A percentile compares a stretch with the other conserved stretches of the same genome.
These are phyloP conservation scores for Olivierus martensii DNA, from an alignment of 1,140 invertebrate species.

Conservation along the genomic window DNA sequence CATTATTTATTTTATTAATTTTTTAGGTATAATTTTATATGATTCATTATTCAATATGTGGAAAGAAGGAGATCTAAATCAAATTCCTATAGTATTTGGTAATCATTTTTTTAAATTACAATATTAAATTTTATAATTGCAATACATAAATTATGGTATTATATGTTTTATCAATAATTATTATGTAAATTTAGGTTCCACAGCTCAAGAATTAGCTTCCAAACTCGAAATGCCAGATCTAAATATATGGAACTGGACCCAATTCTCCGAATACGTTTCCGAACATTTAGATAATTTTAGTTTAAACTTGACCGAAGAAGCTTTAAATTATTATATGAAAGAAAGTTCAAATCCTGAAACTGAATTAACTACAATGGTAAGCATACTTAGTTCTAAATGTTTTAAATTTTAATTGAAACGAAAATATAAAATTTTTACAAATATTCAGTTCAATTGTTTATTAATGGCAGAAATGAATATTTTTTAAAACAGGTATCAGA, in stretches of 20 bases:
- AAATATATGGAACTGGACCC: conserved; percentile 7
- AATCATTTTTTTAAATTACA: not conserved
- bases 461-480: too few species aligned
- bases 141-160: not conserved
- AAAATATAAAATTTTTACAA: too few species aligned
- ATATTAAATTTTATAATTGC: not conserved
- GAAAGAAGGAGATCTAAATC: conserved; percentile 5
- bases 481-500: conserved; percentile 58
- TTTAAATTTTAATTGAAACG: too few species aligned
- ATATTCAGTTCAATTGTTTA: too few species aligned
- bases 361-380: conserved; percentile 16
- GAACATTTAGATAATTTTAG: conserved; percentile 7
- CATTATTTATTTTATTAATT: too few species aligned
- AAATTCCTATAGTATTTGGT: conserved; percentile 15
- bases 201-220: conserved; percentile 11
- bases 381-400: too few species aligned
- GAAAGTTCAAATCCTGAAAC: conserved; percentile 5
- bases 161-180: too few species aligned
- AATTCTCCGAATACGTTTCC: conserved; percentile 11
- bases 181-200: conserved; percentile 1
- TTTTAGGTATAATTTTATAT: conserved; percentile 7
- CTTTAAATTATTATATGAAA: conserved; percentile 9
- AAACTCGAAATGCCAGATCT: conserved; percentile 2
- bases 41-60: conserved; percentile 6
- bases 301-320: conserved; percentile 2